phyloP scores from a whole-genome alignment of 2,113 vertebrate species.

The Heptranchias perlo region DNA sequence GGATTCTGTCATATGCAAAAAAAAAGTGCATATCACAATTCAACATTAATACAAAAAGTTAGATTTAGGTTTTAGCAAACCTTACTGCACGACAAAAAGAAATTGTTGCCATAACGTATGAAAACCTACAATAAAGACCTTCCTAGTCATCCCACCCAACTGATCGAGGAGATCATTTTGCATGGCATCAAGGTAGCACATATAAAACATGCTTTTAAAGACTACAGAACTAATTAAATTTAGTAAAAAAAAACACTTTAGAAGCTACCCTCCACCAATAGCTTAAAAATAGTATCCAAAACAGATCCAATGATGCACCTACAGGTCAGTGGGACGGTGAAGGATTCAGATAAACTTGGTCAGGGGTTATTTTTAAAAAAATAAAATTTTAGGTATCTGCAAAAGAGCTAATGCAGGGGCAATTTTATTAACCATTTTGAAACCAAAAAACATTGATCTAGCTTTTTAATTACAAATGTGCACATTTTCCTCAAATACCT shows the following conservation, averaged over 20 bases:
- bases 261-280: neutral
- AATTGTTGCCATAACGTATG: too few species aligned
- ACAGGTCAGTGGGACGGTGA: neutral
- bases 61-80: neutral
- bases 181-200: neutral
- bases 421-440: constrained; percentile 6
- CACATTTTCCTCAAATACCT: neutral
- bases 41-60: neutral
- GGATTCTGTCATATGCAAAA: neutral
- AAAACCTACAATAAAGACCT: neutral
- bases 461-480: constrained; percentile 29
- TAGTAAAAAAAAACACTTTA: neutral
- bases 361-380: neutral
- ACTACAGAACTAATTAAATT: neutral
- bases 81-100: too few species aligned
- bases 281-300: neutral
- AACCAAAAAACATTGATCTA: constrained; percentile 20
- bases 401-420: neutral
- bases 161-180: neutral
- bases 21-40: neutral
- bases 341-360: neutral
- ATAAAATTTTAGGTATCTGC: neutral
- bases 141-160: neutral
- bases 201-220: neutral
- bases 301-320: neutral